Conservation (phyloP, 2,797 vertebrate genomes). For the Potorous gilbertii region DNA sequence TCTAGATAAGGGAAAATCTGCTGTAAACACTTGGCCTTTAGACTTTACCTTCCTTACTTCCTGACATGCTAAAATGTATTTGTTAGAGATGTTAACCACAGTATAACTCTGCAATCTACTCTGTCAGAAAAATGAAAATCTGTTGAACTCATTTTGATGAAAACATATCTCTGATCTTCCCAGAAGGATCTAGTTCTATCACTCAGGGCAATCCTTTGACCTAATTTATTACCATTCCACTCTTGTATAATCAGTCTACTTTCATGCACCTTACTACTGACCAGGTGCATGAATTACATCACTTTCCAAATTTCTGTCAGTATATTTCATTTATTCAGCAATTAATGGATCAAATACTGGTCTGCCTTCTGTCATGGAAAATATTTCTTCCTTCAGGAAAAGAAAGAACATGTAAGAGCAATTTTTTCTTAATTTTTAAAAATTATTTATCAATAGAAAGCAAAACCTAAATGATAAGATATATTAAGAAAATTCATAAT, state of each 20-base stretch:
- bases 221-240: neutral
- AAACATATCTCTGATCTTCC: neutral
- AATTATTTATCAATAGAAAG: neutral
- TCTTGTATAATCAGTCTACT: conserved; percentile 37
- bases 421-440: neutral
- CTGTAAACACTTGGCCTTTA: neutral
- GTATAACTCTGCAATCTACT: neutral
- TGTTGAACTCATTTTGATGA: fast-evolving
- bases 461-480: neutral
- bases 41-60: neutral
- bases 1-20: neutral
- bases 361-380: conserved; percentile 40
- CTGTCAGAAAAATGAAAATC: fast-evolving
- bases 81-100: neutral
- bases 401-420: conserved; percentile 15
- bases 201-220: neutral
- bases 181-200: neutral
- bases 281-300: conserved; percentile 10
- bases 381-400: neutral
- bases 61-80: neutral
- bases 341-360: conserved; percentile 11
- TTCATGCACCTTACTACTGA: conserved; percentile 1
- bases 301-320: conserved; percentile 13
- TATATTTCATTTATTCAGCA: neutral
- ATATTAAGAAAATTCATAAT: conserved; percentile 3